Evolutionary conservation across 2,797 vertebrate species (phyloP), one percentile per base, ranked within the genome.

Genomic region (Danio aesculapii): DNA sequence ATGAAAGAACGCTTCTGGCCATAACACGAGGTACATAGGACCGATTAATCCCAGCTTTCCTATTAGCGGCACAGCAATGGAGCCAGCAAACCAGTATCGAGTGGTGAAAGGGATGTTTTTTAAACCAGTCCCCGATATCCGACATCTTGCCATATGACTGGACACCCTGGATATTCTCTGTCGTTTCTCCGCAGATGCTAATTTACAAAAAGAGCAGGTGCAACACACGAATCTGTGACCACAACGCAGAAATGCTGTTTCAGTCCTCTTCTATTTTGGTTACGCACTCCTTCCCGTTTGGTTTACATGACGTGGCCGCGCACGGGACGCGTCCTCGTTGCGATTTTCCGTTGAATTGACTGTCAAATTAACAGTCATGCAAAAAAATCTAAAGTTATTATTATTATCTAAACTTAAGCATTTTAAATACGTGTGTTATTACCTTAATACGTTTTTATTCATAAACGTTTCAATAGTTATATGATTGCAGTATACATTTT

Each of bases 81-180:
- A 96, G 64, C 94, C 95, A 64, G 96, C 96, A 83, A 99, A 99
- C 98, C 98, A 99, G 87, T 93, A 95, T 44, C 97, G 96, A 84
- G 97, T 99, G 89, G 99, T 95, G 49, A 95, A 85, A 74, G 98
- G 98, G 88, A 99, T 95, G 91, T 93, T 97, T 92, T n/a, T 94
- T 95, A 91, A 98, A 99, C 98, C 98, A 99, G 90, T 99, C 97
- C 86, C 96, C 97, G 59, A 99, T 91, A 66, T 98, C 98, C 81
- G 97, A 97, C 98, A 99, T 99, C 84, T 93, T 94, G 83, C 88
- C 89, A 86, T 89, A 88, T 6, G 83, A 83, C 84, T 77, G 8
- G 8, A 52, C 53, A 53, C 30, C 70, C 6, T 10, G 3, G 13
- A n/a, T 16, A 59, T 69, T 39, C 19, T 59, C 14, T 43, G 12